Evolutionary conservation across 2,888 invertebrate species (phyloP).

Genomic region (Buathra laborator): DNA sequence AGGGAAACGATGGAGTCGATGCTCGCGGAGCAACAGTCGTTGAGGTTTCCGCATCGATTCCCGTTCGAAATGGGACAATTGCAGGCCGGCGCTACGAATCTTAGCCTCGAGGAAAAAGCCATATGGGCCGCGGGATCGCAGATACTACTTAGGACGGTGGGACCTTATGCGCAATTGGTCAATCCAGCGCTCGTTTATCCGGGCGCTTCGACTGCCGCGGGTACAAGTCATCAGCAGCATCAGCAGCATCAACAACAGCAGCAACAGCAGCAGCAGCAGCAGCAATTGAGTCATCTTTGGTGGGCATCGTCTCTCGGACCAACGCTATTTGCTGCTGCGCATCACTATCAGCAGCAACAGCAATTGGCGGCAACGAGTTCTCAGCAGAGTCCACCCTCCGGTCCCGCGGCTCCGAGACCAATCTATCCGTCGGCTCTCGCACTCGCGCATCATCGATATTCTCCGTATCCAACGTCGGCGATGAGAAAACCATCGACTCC

Average conservation of each 20-base stretch:
- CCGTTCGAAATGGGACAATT: conserved; percentile 89
- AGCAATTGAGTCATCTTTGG: conserved; percentile 81
- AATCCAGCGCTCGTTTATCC: conserved; percentile 86
- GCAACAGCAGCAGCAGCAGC: conserved; percentile 77
- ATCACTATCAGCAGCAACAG: conserved; percentile 88
- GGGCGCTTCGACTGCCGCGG: conserved; percentile 80
- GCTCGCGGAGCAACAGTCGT: conserved; percentile 93
- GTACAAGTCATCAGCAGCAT: conserved; percentile 78
- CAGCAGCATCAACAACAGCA: conserved; percentile 78
- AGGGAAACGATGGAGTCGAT: conserved; percentile 97
- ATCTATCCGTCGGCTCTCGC: conserved; percentile 82
- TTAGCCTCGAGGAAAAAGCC: conserved; percentile 92
- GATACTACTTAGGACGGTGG: conserved; percentile 88
- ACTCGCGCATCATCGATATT: conserved; percentile 84
- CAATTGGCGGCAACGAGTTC: conserved; percentile 86
- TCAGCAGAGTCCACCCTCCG: conserved; percentile 76
- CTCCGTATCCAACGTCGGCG: conserved; percentile 83
- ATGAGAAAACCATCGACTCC: conserved; percentile 79
- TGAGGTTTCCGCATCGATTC: conserved; percentile 92
- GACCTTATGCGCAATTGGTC: conserved; percentile 87
- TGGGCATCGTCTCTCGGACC: conserved; percentile 84
- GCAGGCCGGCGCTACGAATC: conserved; percentile 87
- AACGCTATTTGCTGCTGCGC: conserved; percentile 86
- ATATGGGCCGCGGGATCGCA: conserved; percentile 92
- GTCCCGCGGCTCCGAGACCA: conserved; percentile 82